Evolutionary conservation across 2,797 vertebrate genomes (phyloP), one percentile per base, ranked within the genome.

Genomic region (Mionectes olivaceus): DNA sequence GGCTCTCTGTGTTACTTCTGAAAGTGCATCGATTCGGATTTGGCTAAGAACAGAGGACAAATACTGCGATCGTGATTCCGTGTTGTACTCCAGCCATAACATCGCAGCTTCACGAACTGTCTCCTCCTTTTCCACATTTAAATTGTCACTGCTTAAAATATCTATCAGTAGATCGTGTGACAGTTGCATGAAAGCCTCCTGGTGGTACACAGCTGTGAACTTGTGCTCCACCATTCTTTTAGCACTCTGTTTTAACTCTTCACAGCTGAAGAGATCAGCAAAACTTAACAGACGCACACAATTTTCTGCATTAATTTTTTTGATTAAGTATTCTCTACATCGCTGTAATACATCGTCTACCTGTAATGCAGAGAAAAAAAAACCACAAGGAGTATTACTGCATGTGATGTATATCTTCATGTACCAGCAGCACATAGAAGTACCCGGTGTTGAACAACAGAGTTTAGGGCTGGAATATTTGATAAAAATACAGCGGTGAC

Each of bases 151-250:
- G 98, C 99, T 99, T 95, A 99, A 98, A 88, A 99, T 97, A 96
- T 99, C 99, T 77, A 99, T 97, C 91, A 99, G 97, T 43, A 99
- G 98, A 87, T 99, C 99, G 44, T 99, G 99, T 32, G 99, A 99
- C 60, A 99, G 98, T 96, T 99, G 99, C 92, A 99, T 98, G 98
- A 99, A 99, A 68, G 99, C 99, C 83, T 99, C 99, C 97, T 99
- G 99, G 53, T 98, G 98, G 98, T 99, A 99, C 60, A 99, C 99
- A 61, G 98, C 98, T 8, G 99, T 99, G 97, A 99, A 99, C 96
- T 99, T 99, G 98, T 99, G 99, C 97, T 99, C 99, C 94, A 99
- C 99, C 99, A 99, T 99, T 82, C 99, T 99, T 94, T 99, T 99
- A 87, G 99, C 99, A 47, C 98, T 99, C 95, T 99, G 99, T 97